Evolutionary conservation across 2,888 invertebrate genomes (phyloP), one percentile per base, ranked within the genome.

Genomic region (Nysson spinosus): DNA sequence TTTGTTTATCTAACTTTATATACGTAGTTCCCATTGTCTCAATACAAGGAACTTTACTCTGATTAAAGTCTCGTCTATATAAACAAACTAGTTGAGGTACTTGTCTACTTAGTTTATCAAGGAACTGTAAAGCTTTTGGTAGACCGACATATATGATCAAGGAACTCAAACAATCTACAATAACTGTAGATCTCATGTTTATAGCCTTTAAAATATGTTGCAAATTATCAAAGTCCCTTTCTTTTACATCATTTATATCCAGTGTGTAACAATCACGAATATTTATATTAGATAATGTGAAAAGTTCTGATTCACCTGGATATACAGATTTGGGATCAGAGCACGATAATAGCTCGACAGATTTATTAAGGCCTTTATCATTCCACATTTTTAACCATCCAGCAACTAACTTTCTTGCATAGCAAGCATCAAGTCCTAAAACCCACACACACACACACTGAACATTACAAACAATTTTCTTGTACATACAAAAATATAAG

Each of bases 1-100:
- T 14, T 6, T 42, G 66, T 34, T 69, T 72, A 12, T 79, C 64
- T 30, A 87, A 56, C 22, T 76, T 77, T 2, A 86, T 60, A 51
- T 86, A 85, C 3, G 80, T 79, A 11, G 77, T 81, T 5, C 85
- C 86, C 0, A 86, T 58, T 1, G 86, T 84, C 60, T 85, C 78
- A 11, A 86, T 73, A 7, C 73, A 74, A 1, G 83, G 82, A 61
- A 86, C 64, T 60, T 79, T 80, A 17, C 56, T 44, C 2, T 54
- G 35, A 20, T 67, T 43, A 54, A 83, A 81, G 52, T 86, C 84
- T 56, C 80, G 69, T 12, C 76, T 78, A 60, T 84, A 83, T 22
- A 87, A 77, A 52, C 85, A 85, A 24, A 87, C 79, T 14, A 85
- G 46, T 61, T 83, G 80, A 0, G 66, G 65, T 0, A 79, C 79